phyloP scores from a whole-genome alignment of 1,140 invertebrate genomes.

The Lordiphosa clarofinis region DNA sequence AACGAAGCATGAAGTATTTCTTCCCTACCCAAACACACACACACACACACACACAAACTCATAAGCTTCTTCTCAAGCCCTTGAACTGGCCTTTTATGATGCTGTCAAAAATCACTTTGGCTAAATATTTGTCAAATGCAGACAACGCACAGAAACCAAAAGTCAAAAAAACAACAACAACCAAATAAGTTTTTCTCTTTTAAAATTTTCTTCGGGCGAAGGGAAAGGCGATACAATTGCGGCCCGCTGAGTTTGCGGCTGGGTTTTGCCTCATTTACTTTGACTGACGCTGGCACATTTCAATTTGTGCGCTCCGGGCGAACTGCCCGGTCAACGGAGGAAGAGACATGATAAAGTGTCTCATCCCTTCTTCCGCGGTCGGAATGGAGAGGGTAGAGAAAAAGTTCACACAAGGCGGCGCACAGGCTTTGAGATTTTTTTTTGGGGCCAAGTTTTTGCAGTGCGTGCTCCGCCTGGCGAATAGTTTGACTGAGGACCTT shows the following conservation, averaged over 20 bases:
- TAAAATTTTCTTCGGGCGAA: conserved; percentile 3
- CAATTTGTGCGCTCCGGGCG: conserved; percentile 57
- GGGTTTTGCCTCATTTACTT: conserved; percentile 66
- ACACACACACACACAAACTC: not conserved
- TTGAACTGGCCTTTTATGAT: conserved; percentile 33
- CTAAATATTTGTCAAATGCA: conserved; percentile 64
- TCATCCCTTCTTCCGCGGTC: conserved; percentile 5
- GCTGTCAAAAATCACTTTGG: conserved; percentile 72
- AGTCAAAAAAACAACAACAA: conserved; percentile 41
- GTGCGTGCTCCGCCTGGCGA: conserved; percentile 46
- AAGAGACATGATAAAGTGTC: conserved; percentile 72
- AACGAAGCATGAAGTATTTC: conserved; percentile 57
- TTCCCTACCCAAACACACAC: conserved; percentile 11
- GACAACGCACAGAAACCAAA: conserved; percentile 30
- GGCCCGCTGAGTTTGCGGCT: conserved; percentile 41
- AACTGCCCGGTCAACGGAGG: conserved; percentile 42
- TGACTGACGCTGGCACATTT: conserved; percentile 61
- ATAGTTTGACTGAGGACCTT: conserved; percentile 32
- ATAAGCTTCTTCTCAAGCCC: not conserved
- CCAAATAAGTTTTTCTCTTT: conserved; percentile 8
- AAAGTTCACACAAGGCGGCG: conserved; percentile 17
- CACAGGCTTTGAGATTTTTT: conserved; percentile 30
- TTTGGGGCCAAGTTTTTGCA: conserved; percentile 39
- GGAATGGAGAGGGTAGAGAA: not conserved
- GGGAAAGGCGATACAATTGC: conserved; percentile 23